Conservation (phyloP, 2,888 invertebrate species). For the Eupithecia subumbrata region DNA sequence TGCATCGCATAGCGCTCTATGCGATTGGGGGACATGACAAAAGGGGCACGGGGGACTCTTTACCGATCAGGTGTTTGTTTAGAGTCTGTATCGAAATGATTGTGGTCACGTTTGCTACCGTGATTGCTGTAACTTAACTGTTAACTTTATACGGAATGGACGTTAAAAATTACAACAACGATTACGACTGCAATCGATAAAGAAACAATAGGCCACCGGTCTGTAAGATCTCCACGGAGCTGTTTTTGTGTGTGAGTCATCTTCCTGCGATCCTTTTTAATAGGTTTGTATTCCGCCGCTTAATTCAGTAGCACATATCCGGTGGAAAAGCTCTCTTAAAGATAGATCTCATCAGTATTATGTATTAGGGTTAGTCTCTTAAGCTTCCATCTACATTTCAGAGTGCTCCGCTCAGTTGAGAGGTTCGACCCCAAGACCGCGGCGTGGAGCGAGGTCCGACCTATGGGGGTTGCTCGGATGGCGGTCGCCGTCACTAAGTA, state of each 20-base stretch:
- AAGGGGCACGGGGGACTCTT: constrained; percentile 79
- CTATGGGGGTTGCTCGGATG: constrained; percentile 85
- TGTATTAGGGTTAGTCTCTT: not conserved
- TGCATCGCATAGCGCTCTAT: constrained; percentile 85
- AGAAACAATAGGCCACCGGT: not conserved
- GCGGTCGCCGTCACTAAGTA: constrained; percentile 86
- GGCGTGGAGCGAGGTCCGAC: constrained; percentile 83
- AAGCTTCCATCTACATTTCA: constrained; percentile 48
- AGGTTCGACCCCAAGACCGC: constrained; percentile 83
- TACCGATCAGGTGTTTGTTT: constrained; percentile 76
- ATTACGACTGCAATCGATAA: too few relatives aligned
- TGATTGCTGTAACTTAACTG: too few relatives aligned
- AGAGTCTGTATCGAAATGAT: not conserved
- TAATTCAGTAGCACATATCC: not conserved
- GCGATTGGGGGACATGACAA: constrained; percentile 88
- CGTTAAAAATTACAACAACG: too few relatives aligned
- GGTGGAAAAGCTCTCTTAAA: not conserved
- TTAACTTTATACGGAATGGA: not conserved
- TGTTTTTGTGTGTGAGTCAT: not conserved
- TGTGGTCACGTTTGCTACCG: not conserved
- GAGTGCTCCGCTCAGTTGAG: constrained; percentile 86
- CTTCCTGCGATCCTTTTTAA: not conserved
- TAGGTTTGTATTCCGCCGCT: not conserved
- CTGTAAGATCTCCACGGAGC: not conserved
- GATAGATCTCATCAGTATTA: not conserved